A percentile compares a stretch with the other conserved stretches of the same genome.
phyloP scores from a whole-genome alignment of 2,113 vertebrate species.

The Symphodus melops region DNA sequence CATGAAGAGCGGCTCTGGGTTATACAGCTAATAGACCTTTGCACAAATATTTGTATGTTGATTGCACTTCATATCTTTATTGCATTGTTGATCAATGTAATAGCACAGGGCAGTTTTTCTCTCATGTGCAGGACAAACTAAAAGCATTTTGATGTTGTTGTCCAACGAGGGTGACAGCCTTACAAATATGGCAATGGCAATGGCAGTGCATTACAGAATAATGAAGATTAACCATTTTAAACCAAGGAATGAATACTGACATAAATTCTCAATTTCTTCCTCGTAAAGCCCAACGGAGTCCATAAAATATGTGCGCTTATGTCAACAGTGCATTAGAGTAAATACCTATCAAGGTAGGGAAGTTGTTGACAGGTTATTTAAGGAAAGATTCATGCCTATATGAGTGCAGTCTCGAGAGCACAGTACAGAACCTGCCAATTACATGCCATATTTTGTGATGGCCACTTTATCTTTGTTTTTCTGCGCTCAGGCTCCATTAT shows the following conservation, averaged over 20 bases:
- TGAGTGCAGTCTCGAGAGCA: conserved; percentile 20
- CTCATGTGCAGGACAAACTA: too few species aligned
- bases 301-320: background rate
- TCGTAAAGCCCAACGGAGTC: background rate
- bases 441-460: conserved; percentile 34
- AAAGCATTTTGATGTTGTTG: conserved; percentile 11
- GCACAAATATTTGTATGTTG: too few species aligned
- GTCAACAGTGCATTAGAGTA: conserved; percentile 26
- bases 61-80: too few species aligned
- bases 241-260: background rate
- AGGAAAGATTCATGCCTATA: conserved; percentile 20
- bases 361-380: conserved; percentile 33
- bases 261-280: background rate
- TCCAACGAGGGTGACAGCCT: background rate
- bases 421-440: conserved; percentile 50
- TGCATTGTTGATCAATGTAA: too few species aligned
- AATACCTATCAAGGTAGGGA: conserved; percentile 29
- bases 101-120: too few species aligned
- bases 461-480: conserved; percentile 44
- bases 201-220: background rate
- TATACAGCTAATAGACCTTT: too few species aligned
- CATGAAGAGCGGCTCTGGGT: too few species aligned
- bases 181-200: background rate
- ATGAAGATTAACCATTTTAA: conserved; percentile 3
- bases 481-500: conserved; percentile 18